These are phyloP conservation scores for Caligus rogercresseyi DNA, from an alignment of 1,140 invertebrate species.

Conservation along the genomic window DNA sequence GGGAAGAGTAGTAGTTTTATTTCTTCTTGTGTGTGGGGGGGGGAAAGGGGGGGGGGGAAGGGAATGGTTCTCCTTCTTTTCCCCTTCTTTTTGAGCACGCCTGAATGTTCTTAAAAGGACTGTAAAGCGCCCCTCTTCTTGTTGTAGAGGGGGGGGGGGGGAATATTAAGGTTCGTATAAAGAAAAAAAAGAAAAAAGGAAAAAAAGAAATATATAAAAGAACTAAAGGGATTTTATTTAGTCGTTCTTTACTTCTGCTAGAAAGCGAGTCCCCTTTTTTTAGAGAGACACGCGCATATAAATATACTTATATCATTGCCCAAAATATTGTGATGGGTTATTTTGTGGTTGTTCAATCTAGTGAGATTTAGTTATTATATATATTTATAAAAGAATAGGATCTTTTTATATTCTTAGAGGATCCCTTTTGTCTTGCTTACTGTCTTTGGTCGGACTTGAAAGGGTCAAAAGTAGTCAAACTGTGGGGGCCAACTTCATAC, in stretches of 20 bases:
- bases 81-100: background rate
- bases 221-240: background rate
- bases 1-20: too few species aligned
- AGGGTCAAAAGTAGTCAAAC: too few species aligned
- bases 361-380: background rate
- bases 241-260: background rate
- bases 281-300: background rate
- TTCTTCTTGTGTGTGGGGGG: too few species aligned
- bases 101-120: background rate
- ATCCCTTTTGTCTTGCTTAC: too few species aligned
- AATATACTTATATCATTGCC: background rate
- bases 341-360: background rate
- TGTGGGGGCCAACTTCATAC: background rate
- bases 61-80: too few species aligned
- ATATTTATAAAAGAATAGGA: background rate
- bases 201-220: background rate
- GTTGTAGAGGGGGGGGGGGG: background rate
- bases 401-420: background rate
- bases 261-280: background rate
- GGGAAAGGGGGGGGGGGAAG: too few species aligned
- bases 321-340: background rate
- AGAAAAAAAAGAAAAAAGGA: background rate
- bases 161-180: background rate
- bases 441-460: too few species aligned
- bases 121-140: background rate